phyloP scores from a whole-genome alignment of 2,113 vertebrate species.

The Hipposideros armiger region DNA sequence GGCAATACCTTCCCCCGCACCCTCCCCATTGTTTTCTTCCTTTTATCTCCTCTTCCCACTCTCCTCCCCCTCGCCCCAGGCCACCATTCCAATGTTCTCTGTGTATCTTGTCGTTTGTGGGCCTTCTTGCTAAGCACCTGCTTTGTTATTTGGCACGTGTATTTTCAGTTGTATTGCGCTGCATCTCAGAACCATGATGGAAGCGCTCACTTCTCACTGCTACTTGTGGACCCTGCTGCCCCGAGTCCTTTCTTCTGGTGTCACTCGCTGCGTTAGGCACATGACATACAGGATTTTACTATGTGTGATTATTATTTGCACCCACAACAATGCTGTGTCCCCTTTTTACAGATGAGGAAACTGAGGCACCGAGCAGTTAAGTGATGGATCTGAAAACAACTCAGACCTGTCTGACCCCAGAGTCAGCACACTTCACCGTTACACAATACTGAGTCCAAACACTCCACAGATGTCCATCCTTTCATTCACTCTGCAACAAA shows the following conservation, averaged over 20 bases:
- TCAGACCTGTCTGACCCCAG: neutral
- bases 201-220: neutral
- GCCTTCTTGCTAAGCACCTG: neutral
- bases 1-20: no score
- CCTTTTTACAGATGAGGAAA: neutral
- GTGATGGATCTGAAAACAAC: neutral
- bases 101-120: neutral
- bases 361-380: neutral
- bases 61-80: neutral
- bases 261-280: no score
- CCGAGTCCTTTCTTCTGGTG: neutral
- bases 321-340: no score
- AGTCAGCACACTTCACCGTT: neutral
- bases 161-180: neutral
- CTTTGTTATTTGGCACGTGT: neutral
- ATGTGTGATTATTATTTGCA: neutral
- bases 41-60: neutral
- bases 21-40: neutral
- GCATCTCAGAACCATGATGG: neutral
- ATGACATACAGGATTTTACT: neutral
- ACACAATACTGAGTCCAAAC: neutral
- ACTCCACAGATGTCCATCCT: neutral
- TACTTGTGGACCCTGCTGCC: neutral
- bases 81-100: neutral
- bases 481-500: neutral